Conservation (phyloP, 2,888 invertebrate genomes). For the Aphelenchoides bicaudatus region DNA sequence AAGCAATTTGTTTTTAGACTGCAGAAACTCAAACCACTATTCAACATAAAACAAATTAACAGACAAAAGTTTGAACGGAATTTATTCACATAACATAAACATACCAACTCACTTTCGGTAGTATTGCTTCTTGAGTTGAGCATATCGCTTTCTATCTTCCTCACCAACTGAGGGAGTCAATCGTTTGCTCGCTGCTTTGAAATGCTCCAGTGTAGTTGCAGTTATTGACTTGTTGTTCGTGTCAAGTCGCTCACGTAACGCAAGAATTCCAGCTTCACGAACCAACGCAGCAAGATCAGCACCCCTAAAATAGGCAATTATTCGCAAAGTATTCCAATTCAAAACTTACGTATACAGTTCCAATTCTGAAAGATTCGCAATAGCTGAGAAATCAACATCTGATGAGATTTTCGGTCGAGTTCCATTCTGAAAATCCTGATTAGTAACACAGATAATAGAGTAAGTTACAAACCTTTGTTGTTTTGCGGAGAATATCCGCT, state of each 20-base stretch:
- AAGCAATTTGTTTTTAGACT: too few species aligned
- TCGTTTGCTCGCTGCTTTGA: conserved; percentile 73
- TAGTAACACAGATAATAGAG: neutral
- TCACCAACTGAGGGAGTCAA: conserved; percentile 77
- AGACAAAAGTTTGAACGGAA: too few species aligned
- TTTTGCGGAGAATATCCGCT: conserved; percentile 74
- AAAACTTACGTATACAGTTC: conserved; percentile 72
- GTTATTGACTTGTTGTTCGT: conserved; percentile 32
- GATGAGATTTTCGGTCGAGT: conserved; percentile 73
- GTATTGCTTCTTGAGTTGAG: conserved; percentile 57
- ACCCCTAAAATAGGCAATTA: conserved; percentile 66
- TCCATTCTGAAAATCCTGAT: conserved; percentile 69
- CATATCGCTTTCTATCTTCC: conserved; percentile 73
- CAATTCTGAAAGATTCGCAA: conserved; percentile 71
- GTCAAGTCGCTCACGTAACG: conserved; percentile 74
- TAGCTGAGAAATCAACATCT: conserved; percentile 72
- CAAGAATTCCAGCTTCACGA: conserved; percentile 77
- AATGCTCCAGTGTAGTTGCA: conserved; percentile 66
- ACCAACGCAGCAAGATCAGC: conserved; percentile 88
- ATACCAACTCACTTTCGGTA: too few species aligned
- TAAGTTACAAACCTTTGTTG: conserved; percentile 42
- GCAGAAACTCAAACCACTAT: too few species aligned
- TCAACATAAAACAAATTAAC: too few species aligned
- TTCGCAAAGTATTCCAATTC: neutral
- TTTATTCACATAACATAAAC: too few species aligned